Evolutionary conservation across 2,113 vertebrate species (phyloP).

Genomic region (Euleptes europaea): DNA sequence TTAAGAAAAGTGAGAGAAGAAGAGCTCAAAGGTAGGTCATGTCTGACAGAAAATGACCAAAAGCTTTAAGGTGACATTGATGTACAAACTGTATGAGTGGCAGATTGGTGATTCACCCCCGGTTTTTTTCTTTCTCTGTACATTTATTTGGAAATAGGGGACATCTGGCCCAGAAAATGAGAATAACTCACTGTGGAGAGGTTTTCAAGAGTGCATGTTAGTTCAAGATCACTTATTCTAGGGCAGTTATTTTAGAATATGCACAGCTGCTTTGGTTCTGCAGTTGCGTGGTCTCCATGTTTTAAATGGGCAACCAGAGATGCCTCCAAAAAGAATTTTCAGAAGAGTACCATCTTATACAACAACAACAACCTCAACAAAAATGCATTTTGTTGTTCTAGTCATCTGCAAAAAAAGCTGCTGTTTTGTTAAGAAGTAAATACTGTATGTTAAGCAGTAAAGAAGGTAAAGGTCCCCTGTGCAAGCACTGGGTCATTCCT

Average conservation of each 20-base stretch:
- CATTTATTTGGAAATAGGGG: background rate
- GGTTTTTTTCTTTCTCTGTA: background rate
- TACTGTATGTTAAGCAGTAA: background rate
- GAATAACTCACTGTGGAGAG: background rate
- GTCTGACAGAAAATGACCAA: background rate
- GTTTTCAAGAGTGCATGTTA: background rate
- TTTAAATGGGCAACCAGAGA: background rate
- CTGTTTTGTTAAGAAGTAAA: background rate
- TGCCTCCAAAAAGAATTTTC: background rate
- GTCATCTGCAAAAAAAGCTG: background rate
- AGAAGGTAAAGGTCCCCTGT: no score
- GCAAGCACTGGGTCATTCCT: no score
- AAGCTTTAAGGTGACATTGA: background rate
- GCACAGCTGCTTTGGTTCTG: background rate
- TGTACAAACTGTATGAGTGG: background rate
- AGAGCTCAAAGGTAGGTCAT: conserved; percentile 74
- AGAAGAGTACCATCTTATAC: background rate
- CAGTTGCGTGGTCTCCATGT: background rate
- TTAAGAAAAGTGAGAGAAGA: conserved; percentile 78
- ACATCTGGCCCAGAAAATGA: background rate
- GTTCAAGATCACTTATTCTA: background rate
- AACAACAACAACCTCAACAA: no score
- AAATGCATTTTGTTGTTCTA: background rate
- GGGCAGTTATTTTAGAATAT: background rate
- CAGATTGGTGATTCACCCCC: background rate